Conservation (phyloP, 2,113 vertebrate species). For the Elgaria multicarinata region DNA sequence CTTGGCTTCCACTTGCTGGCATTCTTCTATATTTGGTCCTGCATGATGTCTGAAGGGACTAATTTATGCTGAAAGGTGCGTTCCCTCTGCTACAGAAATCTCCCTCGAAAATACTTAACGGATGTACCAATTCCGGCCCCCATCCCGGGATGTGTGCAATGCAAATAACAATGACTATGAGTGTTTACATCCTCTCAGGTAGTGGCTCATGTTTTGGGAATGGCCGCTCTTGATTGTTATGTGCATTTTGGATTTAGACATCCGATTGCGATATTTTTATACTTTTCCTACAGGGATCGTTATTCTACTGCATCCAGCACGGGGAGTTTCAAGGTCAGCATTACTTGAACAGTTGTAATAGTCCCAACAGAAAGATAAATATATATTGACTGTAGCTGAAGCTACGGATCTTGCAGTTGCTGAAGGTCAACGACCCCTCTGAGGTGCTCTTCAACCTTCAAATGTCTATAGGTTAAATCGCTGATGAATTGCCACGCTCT, state of each 20-base stretch:
- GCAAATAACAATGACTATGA: constrained; percentile 59
- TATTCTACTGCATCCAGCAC: constrained; percentile 73
- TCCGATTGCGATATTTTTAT: constrained; percentile 75
- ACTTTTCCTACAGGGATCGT: constrained; percentile 78
- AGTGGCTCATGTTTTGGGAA: constrained; percentile 51
- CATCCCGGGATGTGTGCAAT: constrained; percentile 44
- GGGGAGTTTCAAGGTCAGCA: constrained; percentile 81
- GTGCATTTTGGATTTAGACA: constrained; percentile 71
- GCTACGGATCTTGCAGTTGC: constrained; percentile 75
- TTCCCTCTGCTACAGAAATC: neutral
- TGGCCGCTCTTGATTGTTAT: constrained; percentile 64
- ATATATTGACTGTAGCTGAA: constrained; percentile 80
- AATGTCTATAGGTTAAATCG: constrained; percentile 81
- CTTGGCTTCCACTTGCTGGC: neutral
- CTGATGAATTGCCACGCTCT: constrained; percentile 77
- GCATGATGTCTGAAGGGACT: neutral
- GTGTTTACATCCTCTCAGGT: constrained; percentile 26
- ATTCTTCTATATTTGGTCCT: neutral
- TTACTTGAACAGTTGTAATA: constrained; percentile 79
- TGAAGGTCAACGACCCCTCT: constrained; percentile 82
- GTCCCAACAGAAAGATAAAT: constrained; percentile 83
- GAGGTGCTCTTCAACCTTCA: constrained; percentile 80
- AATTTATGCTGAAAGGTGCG: neutral
- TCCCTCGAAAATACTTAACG: constrained; percentile 48
- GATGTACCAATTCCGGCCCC: constrained; percentile 33